phyloP scores from a whole-genome alignment of 2,797 vertebrate genomes.

The Miichthys miiuy region DNA sequence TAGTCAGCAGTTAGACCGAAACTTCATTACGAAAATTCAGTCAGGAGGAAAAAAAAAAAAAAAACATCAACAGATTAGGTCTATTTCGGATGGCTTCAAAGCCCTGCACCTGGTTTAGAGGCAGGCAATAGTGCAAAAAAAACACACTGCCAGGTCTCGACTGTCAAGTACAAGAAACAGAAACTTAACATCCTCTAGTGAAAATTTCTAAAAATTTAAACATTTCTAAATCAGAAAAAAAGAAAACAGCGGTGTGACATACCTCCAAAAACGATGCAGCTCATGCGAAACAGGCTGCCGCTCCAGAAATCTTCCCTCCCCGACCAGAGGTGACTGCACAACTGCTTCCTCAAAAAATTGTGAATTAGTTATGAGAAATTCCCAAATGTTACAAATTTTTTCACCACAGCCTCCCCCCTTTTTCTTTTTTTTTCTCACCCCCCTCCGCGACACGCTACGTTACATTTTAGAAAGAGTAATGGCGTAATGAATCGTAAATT shows the following conservation, averaged over 20 bases:
- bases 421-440: background rate
- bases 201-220: constrained; percentile 66
- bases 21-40: constrained; percentile 76
- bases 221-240: constrained; percentile 72
- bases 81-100: constrained; percentile 64
- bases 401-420: constrained; percentile 16
- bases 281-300: constrained; percentile 79
- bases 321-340: constrained; percentile 81
- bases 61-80: constrained; percentile 80
- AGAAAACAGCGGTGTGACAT: constrained; percentile 71
- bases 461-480: constrained; percentile 78
- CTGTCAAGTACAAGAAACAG: constrained; percentile 13
- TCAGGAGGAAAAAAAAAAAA: background rate
- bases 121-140: constrained; percentile 39
- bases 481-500: constrained; percentile 69
- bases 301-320: constrained; percentile 79
- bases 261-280: constrained; percentile 85
- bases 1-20: constrained; percentile 67
- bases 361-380: constrained; percentile 84
- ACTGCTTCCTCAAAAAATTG: constrained; percentile 76
- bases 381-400: constrained; percentile 69
- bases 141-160: constrained; percentile 42
- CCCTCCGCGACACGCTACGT: constrained; percentile 64
- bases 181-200: constrained; percentile 65
- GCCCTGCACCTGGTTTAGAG: constrained; percentile 69